phyloP scores from a whole-genome alignment of 2,113 vertebrate genomes.

The Limanda limanda region DNA sequence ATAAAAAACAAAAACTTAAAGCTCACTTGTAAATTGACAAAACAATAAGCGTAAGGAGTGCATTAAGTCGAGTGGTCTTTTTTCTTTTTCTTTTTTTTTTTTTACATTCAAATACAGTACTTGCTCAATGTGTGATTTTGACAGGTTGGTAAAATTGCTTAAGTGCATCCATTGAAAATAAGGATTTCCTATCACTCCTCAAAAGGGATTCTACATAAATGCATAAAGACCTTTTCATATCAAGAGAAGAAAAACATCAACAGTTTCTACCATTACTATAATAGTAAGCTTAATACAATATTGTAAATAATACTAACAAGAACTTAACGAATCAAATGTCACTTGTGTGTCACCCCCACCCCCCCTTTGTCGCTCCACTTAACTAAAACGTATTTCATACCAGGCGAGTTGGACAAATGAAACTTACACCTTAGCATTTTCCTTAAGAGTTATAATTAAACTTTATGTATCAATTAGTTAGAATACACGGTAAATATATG shows the following conservation, averaged over 20 bases:
- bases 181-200: constrained; percentile 81
- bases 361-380: constrained; percentile 37
- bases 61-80: constrained; percentile 72
- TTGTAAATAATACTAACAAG: constrained; percentile 78
- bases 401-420: constrained; percentile 69
- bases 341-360: constrained; percentile 40
- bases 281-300: constrained; percentile 77
- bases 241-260: constrained; percentile 76
- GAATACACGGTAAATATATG: constrained; percentile 73
- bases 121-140: constrained; percentile 77
- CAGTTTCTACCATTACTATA: constrained; percentile 74
- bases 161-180: constrained; percentile 82
- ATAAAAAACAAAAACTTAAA: constrained; percentile 78
- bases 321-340: constrained; percentile 69
- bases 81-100: constrained; percentile 65
- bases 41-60: constrained; percentile 74
- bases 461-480: constrained; percentile 69
- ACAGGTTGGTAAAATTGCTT: constrained; percentile 81
- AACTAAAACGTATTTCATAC: constrained; percentile 43
- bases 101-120: constrained; percentile 85
- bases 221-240: constrained; percentile 78
- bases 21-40: constrained; percentile 75
- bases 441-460: constrained; percentile 73
- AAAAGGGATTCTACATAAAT: constrained; percentile 79
- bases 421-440: constrained; percentile 69